Conservation (phyloP, 2,113 vertebrate species). For the Cathartes aura region DNA sequence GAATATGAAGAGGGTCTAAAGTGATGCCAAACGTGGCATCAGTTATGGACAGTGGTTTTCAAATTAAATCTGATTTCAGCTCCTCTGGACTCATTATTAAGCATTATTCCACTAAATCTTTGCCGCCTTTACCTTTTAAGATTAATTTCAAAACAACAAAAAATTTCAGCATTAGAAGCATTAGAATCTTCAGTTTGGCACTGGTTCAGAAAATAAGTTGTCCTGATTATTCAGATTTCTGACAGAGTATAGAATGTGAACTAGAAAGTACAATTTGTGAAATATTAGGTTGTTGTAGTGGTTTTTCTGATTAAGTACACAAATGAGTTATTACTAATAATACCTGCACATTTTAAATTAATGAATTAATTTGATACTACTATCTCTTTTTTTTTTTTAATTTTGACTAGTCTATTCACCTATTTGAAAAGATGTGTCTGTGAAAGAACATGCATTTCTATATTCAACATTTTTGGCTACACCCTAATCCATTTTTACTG, state of each 20-base stretch:
- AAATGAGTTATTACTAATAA: neutral
- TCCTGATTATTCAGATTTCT: neutral
- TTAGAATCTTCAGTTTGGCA: neutral
- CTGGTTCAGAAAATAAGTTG: neutral
- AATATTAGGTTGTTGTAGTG: neutral
- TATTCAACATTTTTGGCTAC: neutral
- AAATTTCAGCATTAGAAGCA: neutral
- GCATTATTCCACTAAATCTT: neutral
- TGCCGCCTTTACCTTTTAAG: neutral
- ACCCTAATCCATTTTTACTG: neutral
- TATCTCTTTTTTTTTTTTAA: neutral
- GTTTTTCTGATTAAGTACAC: neutral
- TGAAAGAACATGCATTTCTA: neutral
- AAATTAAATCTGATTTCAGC: neutral
- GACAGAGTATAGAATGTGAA: neutral
- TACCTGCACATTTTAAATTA: neutral
- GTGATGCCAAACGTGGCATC: neutral
- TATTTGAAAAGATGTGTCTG: neutral
- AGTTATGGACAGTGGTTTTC: neutral
- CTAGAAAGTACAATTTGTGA: neutral
- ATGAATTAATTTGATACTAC: neutral
- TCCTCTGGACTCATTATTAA: neutral
- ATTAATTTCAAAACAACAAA: neutral
- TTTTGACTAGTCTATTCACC: neutral
- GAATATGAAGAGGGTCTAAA: neutral